Evolutionary conservation across 2,797 vertebrate genomes (phyloP).

Genomic region (Triplophysa yarkandensis): DNA sequence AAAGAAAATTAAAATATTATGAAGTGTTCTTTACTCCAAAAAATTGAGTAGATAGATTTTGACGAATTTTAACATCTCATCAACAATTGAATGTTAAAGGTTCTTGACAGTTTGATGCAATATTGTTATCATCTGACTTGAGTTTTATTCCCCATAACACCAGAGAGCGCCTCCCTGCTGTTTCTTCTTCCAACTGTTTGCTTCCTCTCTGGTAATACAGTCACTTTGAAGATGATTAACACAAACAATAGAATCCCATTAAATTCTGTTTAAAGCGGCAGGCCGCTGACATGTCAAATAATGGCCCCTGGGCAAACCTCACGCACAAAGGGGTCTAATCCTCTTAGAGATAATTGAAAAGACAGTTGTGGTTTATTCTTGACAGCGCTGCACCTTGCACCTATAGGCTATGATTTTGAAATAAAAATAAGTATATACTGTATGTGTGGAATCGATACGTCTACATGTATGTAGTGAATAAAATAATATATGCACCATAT

Average conservation of each 20-base stretch:
- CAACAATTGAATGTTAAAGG: too few species aligned
- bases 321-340: conserved; percentile 14
- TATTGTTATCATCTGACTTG: background rate
- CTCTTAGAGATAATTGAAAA: conserved; percentile 35
- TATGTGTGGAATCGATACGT: background rate
- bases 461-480: background rate
- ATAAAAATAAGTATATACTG: background rate
- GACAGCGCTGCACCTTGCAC: background rate
- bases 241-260: conserved; percentile 24
- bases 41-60: too few species aligned
- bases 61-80: too few species aligned
- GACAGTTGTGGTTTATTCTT: conserved; percentile 5
- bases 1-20: background rate
- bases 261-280: conserved; percentile 12
- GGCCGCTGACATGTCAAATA: conserved; percentile 18
- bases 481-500: background rate
- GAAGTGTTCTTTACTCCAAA: too few species aligned
- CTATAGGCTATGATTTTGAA: background rate
- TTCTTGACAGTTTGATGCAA: conserved; percentile 6
- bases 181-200: conserved; percentile 27
- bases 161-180: conserved; percentile 48
- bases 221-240: conserved; percentile 31
- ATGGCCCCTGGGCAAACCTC: conserved; percentile 13
- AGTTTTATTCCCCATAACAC: conserved; percentile 18
- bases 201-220: conserved; percentile 6